These are phyloP conservation scores for Shinisaurus crocodilurus DNA, from an alignment of 2,113 vertebrate species.

Conservation along the genomic window DNA sequence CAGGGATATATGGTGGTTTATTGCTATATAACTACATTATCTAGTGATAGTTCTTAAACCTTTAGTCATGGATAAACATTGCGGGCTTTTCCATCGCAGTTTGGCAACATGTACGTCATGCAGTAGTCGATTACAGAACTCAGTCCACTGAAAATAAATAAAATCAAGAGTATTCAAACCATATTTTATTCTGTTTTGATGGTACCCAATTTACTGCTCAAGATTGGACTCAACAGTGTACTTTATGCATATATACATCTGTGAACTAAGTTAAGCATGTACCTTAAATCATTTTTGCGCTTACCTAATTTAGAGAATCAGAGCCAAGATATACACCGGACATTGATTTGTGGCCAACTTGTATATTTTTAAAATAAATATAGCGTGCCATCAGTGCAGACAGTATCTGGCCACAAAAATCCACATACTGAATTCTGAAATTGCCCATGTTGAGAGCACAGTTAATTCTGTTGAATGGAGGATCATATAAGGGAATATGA, in stretches of 20 bases:
- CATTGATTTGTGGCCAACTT: not conserved
- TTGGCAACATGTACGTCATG: not conserved
- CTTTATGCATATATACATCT: not conserved
- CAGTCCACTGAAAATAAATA: not conserved
- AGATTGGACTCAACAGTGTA: not conserved
- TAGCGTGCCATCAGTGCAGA: not conserved
- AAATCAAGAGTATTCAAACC: not conserved
- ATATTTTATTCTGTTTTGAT: conserved; percentile 16
- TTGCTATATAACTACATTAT: not conserved
- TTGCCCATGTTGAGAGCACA: not conserved
- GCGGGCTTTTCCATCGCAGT: not conserved
- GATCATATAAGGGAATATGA: not conserved
- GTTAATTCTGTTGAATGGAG: not conserved
- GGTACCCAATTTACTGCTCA: not conserved
- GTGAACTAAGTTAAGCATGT: not conserved
- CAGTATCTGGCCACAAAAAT: not conserved
- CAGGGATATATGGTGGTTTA: not conserved
- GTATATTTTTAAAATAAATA: not conserved
- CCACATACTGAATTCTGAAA: not conserved
- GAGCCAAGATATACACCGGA: not conserved
- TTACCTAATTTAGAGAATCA: not conserved
- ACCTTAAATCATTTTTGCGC: not conserved
- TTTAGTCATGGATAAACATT: not conserved
- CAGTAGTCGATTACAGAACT: not conserved
- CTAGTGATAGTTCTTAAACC: not conserved